Conservation (phyloP, 2,113 vertebrate genomes). For the Monarcha castaneiventris region DNA sequence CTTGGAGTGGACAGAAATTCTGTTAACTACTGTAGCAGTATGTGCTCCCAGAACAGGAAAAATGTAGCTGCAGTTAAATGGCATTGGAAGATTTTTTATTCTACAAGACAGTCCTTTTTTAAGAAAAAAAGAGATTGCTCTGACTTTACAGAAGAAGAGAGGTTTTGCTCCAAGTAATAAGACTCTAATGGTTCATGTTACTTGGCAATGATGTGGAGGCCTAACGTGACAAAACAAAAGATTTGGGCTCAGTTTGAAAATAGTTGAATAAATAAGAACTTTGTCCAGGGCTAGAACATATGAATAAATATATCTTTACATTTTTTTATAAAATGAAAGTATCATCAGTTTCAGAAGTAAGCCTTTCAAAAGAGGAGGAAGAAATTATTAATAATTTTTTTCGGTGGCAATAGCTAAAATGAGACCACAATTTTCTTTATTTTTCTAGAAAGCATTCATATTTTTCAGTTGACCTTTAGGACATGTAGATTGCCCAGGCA, state of each 20-base stretch:
- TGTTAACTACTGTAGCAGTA: slow-evolving; percentile 43
- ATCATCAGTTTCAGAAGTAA: not conserved
- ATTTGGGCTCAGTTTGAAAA: not conserved
- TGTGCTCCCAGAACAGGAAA: not conserved
- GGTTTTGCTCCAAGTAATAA: not conserved
- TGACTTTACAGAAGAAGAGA: not conserved
- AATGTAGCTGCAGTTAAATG: slow-evolving; percentile 4
- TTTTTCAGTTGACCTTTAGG: not conserved
- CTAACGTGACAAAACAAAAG: not conserved
- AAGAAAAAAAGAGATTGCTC: not conserved
- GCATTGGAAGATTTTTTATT: not conserved
- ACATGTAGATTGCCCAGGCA: not conserved
- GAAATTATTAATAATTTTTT: not conserved
- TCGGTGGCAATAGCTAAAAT: not conserved
- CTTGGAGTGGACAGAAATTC: slow-evolving; percentile 49
- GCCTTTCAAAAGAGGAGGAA: not conserved
- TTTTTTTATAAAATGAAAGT: not conserved
- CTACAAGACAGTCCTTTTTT: not conserved
- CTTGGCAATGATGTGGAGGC: not conserved
- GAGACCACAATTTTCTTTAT: not conserved
- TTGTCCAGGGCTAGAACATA: not conserved
- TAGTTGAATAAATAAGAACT: not conserved
- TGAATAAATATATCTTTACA: not conserved
- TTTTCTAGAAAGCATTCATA: not conserved
- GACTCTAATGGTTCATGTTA: not conserved